Percentiles rank a stretch among this genome's conserved stretches.
Conservation (phyloP, 1,140 invertebrate species). For the Drosophila ficusphila region DNA sequence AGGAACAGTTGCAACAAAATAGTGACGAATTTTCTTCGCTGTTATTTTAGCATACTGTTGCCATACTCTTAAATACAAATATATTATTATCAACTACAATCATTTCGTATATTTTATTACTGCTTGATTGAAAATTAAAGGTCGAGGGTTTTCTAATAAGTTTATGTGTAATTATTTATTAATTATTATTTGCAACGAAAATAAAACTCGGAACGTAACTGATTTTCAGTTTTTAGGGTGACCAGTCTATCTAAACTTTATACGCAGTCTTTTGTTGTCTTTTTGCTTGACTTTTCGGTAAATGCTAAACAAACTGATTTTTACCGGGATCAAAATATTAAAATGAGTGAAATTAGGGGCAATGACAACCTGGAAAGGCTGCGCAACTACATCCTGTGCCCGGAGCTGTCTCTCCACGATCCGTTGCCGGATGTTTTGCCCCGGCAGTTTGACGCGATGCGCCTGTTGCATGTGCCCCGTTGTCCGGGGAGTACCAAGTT, state of each 20-base stretch:
- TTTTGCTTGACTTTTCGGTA: constrained; percentile 1
- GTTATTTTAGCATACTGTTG: too few relatives aligned
- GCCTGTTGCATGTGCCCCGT: constrained; percentile 68
- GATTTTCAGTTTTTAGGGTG: not conserved
- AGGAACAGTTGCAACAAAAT: not conserved
- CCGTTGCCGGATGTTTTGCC: constrained; percentile 72
- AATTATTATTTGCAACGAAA: too few relatives aligned
- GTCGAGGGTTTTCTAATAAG: too few relatives aligned
- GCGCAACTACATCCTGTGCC: constrained; percentile 69
- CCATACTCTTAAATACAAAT: not conserved
- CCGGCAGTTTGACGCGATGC: constrained; percentile 63
- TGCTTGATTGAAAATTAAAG: too few relatives aligned
- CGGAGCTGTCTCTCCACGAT: constrained; percentile 73
- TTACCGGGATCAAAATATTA: not conserved
- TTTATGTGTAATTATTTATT: too few relatives aligned
- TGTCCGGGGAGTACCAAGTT: constrained; percentile 71
- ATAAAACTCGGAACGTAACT: not conserved
- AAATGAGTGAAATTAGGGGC: constrained; percentile 47
- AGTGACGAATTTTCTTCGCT: not conserved
- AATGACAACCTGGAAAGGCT: constrained; percentile 66
- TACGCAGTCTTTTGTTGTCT: constrained; percentile 4
- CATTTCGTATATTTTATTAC: too few relatives aligned
- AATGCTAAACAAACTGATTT: constrained; percentile 12
- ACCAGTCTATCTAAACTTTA: not conserved
- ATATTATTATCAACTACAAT: too few relatives aligned